Percentiles rank a stretch among this genome's conserved stretches.
Conservation (phyloP, 2,113 vertebrate genomes). For the Gracilinanus agilis region DNA sequence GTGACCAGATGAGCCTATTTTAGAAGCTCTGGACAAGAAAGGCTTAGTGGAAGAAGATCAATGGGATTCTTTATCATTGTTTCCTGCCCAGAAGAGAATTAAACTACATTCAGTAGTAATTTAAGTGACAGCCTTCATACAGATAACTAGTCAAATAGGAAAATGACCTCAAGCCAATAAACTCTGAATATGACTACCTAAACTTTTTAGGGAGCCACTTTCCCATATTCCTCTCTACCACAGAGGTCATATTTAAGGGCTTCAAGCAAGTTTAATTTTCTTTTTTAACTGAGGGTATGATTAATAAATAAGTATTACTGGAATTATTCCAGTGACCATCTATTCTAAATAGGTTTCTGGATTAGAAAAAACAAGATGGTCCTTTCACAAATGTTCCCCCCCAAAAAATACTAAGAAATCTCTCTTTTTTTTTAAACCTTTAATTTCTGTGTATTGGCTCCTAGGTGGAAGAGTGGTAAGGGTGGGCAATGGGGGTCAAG, state of each 20-base stretch:
- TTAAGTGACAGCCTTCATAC: rapidly evolving
- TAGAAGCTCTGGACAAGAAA: conserved; percentile 60
- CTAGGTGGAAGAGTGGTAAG: no score
- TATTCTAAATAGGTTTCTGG: background rate
- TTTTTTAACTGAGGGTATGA: background rate
- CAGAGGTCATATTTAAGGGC: background rate
- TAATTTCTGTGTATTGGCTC: no score
- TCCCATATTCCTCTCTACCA: rapidly evolving
- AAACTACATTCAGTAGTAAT: background rate
- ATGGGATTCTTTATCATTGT: conserved; percentile 59
- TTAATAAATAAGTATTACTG: background rate
- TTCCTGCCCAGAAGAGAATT: background rate
- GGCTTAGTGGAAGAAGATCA: background rate
- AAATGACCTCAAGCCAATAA: rapidly evolving
- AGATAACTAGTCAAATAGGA: rapidly evolving
- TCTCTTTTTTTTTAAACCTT: no score
- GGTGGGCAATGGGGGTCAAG: no score
- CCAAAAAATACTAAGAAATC: background rate
- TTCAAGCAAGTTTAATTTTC: background rate
- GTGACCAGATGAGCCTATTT: conserved; percentile 22
- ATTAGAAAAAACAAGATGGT: background rate
- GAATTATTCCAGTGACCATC: conserved; percentile 27
- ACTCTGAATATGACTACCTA: rapidly evolving
- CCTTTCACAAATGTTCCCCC: background rate
- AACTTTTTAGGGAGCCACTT: background rate